Conservation (phyloP, 2,888 invertebrate species). For the Scaptomyza reducta region DNA sequence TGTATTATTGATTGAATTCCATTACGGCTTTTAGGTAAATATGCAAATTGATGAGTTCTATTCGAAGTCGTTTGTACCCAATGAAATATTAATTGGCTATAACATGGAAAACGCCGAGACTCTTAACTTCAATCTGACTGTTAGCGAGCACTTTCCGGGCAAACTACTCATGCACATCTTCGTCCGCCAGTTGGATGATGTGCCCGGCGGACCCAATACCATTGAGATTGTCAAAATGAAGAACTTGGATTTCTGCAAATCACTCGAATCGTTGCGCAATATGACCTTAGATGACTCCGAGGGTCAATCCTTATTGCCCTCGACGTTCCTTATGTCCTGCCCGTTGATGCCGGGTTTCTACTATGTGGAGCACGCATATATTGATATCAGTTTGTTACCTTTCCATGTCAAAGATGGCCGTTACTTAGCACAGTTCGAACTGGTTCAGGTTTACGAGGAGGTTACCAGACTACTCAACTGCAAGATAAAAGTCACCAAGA, state of each 20-base stretch:
- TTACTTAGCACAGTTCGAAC: slow-evolving; percentile 68
- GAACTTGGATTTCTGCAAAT: slow-evolving; percentile 74
- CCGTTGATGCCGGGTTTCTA: slow-evolving; percentile 77
- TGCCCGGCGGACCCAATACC: slow-evolving; percentile 38
- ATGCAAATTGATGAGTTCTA: slow-evolving; percentile 64
- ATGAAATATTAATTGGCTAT: slow-evolving; percentile 59
- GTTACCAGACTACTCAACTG: slow-evolving; percentile 65
- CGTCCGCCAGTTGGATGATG: slow-evolving; percentile 52
- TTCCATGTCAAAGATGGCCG: slow-evolving; percentile 54
- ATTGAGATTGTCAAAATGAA: slow-evolving; percentile 57
- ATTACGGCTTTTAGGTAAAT: slow-evolving; percentile 32
- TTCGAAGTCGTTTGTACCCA: slow-evolving; percentile 75
- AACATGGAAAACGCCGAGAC: slow-evolving; percentile 34
- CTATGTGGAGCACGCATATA: slow-evolving; percentile 43
- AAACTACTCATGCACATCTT: slow-evolving; percentile 73
- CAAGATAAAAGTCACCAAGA: slow-evolving; percentile 48
- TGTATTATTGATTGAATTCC: not conserved
- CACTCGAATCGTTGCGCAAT: slow-evolving; percentile 69
- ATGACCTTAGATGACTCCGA: slow-evolving; percentile 44
- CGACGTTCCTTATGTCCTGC: slow-evolving; percentile 71
- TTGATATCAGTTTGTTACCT: slow-evolving; percentile 51
- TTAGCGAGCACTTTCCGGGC: slow-evolving; percentile 67
- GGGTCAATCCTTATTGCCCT: slow-evolving; percentile 48
- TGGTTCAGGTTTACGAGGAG: slow-evolving; percentile 76
- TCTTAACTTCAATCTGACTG: slow-evolving; percentile 68